Conservation (phyloP, 2,888 invertebrate species). For the Tetragonisca angustula region DNA sequence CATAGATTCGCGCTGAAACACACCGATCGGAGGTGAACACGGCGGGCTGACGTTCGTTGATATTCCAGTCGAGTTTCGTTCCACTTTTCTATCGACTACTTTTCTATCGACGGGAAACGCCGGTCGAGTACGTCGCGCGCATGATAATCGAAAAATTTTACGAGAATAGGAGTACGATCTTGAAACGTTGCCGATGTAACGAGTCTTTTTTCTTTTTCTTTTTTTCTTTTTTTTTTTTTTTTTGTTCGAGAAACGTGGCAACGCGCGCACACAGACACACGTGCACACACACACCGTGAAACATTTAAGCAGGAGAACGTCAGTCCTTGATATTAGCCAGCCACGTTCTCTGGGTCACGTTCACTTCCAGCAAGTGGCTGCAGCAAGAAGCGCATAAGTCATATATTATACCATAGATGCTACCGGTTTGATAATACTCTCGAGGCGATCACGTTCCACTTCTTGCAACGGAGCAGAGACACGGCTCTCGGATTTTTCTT, state of each 20-base stretch:
- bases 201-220: neutral
- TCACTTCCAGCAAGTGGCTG: conserved; percentile 15
- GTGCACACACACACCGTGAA: neutral
- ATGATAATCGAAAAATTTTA: conserved; percentile 42
- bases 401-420: neutral
- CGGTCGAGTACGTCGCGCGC: conserved; percentile 32
- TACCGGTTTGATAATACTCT: neutral
- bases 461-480: too few species aligned
- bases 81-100: conserved; percentile 52
- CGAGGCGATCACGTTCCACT: too few species aligned
- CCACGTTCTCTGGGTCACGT: conserved; percentile 27
- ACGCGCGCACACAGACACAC: too few species aligned
- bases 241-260: too few species aligned
- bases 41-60: conserved; percentile 20
- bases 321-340: conserved; percentile 27
- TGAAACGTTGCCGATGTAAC: conserved; percentile 5
- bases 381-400: conserved; percentile 5
- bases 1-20: neutral
- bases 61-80: conserved; percentile 39
- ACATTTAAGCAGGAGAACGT: conserved; percentile 28
- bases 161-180: conserved; percentile 20
- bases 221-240: neutral
- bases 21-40: neutral
- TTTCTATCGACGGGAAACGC: conserved; percentile 46
- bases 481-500: too few species aligned